Base-by-base conservation (phyloP, 2,113 vertebrate genomes). In the Ondatra zibethicus region DNA sequence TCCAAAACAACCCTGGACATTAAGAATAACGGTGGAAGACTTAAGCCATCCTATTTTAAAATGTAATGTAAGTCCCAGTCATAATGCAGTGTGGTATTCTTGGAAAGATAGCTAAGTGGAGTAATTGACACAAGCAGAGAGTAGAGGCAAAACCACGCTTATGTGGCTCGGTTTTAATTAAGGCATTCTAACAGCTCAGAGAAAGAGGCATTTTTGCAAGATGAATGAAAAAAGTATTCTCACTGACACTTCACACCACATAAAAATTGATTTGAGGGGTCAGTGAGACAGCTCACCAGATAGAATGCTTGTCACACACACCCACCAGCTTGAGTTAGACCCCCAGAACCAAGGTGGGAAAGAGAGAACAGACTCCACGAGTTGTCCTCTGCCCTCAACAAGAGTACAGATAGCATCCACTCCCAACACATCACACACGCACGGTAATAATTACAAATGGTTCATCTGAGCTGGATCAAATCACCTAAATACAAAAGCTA, bases 31-130 rank as follows among this genome's bases (percentile, higher is more conserved):
- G 31, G 36, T 25, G 7, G n/a, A 96, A 82, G 45, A 94, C 19
- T 70, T 72, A 90, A 86, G 39, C 42, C 80, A 88, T 66, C 31
- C n/a, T 63, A 93, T 80, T 61, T 88, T 36, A 94, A 70, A 42
- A 63, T 21, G 65, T 47, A 68, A 76, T 52, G 10, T 63, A 70
- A 95, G 16, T 42, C 73, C 45, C 17, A 84, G 29, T 45, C 68
- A 80, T 81, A 75, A 91, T 88, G 84, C 55, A 50, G 21, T 47
- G 11, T 84, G 31, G 5, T 73, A 78, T 88, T 88, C 7, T 39
- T 52, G 16, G 33, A 88, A 91, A 88, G 31, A 4, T 27, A 33
- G 63, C 50, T 25, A 81, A 85, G 39, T 77, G 27, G 39, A 85
- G 14, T 50, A 52, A 72, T 39, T 4, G 61, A 65, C 91, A 9